Evolutionary conservation across 2,797 vertebrate species (phyloP).

Genomic region (Myotis planiceps): DNA sequence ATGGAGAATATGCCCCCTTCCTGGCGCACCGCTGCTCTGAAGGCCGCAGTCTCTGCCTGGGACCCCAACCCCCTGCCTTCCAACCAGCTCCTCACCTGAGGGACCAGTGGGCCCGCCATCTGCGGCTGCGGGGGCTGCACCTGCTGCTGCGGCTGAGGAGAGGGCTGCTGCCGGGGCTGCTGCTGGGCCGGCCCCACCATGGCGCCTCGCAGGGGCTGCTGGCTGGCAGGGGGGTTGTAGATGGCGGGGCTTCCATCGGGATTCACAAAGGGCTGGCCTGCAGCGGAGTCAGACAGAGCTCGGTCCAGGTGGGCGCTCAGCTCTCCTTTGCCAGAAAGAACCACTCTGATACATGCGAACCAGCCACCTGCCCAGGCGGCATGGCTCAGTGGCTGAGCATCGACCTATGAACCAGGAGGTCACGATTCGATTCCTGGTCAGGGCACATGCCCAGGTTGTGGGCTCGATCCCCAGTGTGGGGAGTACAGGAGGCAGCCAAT

Average conservation of each 20-base stretch:
- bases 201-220: conserved; percentile 91
- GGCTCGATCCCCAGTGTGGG: background rate
- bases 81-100: conserved; percentile 88
- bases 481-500: background rate
- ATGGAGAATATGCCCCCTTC: background rate
- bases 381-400: background rate
- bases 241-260: conserved; percentile 95
- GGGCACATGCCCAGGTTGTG: too few species aligned
- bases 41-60: background rate
- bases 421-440: fast-evolving
- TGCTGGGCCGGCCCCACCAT: conserved; percentile 87
- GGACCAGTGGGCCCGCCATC: conserved; percentile 86
- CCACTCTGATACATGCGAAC: background rate
- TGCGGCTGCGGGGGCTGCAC: conserved; percentile 88
- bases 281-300: conserved; percentile 58
- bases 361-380: background rate
- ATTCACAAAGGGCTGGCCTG: conserved; percentile 97
- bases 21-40: background rate
- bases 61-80: fast-evolving
- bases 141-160: conserved; percentile 88
- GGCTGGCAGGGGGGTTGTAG: conserved; percentile 94
- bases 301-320: background rate
- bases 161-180: conserved; percentile 85
- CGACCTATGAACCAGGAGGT: background rate
- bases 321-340: background rate